A percentile compares a stretch with the other conserved stretches of the same genome.
Conservation (phyloP, 1,140 invertebrate species). For the Drosophila tani region DNA sequence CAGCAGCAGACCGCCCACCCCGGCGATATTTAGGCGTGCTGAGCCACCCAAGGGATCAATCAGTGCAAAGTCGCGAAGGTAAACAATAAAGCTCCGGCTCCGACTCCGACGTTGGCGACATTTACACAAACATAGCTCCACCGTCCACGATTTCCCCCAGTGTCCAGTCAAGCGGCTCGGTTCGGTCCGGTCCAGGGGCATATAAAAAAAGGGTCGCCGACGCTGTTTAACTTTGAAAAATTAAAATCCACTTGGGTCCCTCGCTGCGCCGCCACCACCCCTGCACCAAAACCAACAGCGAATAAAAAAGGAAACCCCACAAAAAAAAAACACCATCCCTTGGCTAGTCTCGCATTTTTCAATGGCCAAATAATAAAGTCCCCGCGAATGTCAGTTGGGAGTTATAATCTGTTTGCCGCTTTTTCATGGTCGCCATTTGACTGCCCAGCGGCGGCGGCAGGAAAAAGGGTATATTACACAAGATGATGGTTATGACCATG, state of each 20-base stretch:
- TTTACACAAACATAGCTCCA: constrained; percentile 60
- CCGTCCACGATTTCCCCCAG: constrained; percentile 15
- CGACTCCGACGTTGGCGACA: constrained; percentile 32
- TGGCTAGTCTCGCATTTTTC: constrained; percentile 69
- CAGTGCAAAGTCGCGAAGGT: constrained; percentile 73
- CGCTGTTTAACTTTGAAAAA: constrained; percentile 79
- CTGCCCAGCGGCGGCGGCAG: constrained; percentile 25
- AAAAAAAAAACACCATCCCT: constrained; percentile 16
- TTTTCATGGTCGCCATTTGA: constrained; percentile 77
- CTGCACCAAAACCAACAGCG: background rate
- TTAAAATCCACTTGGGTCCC: constrained; percentile 81
- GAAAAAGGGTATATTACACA: constrained; percentile 28
- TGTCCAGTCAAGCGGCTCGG: constrained; percentile 29
- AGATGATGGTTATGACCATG: background rate
- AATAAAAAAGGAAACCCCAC: constrained; percentile 4
- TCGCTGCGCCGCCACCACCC: background rate
- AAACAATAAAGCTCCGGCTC: constrained; percentile 66
- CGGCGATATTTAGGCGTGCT: constrained; percentile 30
- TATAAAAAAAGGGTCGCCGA: constrained; percentile 66
- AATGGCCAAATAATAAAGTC: constrained; percentile 82
- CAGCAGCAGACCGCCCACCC: background rate
- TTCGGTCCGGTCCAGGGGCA: background rate
- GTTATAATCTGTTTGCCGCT: constrained; percentile 82
- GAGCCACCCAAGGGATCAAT: constrained; percentile 76
- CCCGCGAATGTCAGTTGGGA: constrained; percentile 77